Evolutionary conservation across 2,113 vertebrate genomes (phyloP).

Genomic region (Neogale vison): DNA sequence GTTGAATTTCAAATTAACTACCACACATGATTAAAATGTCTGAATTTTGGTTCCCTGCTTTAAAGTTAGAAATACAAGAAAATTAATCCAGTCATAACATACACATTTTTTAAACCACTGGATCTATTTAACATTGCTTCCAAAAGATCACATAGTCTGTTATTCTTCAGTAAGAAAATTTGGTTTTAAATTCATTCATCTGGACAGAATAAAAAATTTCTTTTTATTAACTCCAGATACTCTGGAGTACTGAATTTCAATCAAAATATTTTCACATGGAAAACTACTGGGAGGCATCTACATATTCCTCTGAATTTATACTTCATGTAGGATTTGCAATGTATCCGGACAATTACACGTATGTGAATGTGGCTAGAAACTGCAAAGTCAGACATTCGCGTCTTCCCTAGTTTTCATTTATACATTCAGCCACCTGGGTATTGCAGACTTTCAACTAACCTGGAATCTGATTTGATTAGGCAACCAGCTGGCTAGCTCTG

Average conservation of each 20-base stretch:
- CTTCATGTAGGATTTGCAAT: slow-evolving; percentile 66
- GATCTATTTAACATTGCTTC: slow-evolving; percentile 66
- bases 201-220: slow-evolving; percentile 72
- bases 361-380: slow-evolving; percentile 17
- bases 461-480: neutral
- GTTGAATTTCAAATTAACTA: slow-evolving; percentile 56
- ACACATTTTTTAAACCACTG: slow-evolving; percentile 61
- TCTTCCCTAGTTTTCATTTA: neutral
- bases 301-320: slow-evolving; percentile 61
- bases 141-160: slow-evolving; percentile 65
- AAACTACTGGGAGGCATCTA: slow-evolving; percentile 69
- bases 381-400: neutral
- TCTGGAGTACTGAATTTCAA: slow-evolving; percentile 77
- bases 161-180: slow-evolving; percentile 76
- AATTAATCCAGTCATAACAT: slow-evolving; percentile 63
- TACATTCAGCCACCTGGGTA: neutral
- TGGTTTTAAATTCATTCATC: slow-evolving; percentile 77
- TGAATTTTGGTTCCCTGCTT: slow-evolving; percentile 47
- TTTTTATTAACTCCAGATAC: slow-evolving; percentile 79
- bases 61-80: slow-evolving; percentile 62
- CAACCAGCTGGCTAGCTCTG: neutral
- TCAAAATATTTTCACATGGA: slow-evolving; percentile 78
- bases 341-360: slow-evolving; percentile 35
- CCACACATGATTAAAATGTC: slow-evolving; percentile 37
- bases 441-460: neutral